Conservation (phyloP, 2,797 vertebrate genomes). For the Falco biarmicus region DNA sequence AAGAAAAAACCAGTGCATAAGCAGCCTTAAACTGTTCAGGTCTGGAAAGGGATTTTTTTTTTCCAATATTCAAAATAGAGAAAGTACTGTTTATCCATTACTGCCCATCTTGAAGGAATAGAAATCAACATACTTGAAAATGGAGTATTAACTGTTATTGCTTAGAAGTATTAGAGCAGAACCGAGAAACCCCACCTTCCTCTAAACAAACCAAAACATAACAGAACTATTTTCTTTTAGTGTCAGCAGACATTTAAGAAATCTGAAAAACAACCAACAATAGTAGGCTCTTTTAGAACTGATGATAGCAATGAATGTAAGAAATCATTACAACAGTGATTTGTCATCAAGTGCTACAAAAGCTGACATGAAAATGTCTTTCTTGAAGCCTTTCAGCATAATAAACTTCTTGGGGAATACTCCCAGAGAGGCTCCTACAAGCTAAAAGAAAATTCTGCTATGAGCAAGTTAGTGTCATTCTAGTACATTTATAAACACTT, state of each 20-base stretch:
- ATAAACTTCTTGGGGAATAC: constrained; percentile 20
- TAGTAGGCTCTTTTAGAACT: constrained; percentile 29
- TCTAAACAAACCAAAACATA: constrained; percentile 9
- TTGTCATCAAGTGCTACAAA: constrained; percentile 11
- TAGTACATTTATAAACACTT: constrained; percentile 5
- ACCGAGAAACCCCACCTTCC: neutral
- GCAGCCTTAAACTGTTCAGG: rapidly evolving
- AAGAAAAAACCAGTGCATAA: neutral
- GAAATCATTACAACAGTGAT: constrained; percentile 9
- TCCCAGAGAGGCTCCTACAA: neutral
- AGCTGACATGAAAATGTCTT: constrained; percentile 53
- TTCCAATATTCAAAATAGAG: neutral
- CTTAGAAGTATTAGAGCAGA: neutral
- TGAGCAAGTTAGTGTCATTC: neutral
- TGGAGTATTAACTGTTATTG: neutral
- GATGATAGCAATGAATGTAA: constrained; percentile 37
- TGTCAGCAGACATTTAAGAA: constrained; percentile 44
- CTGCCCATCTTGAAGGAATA: neutral
- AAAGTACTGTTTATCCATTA: neutral
- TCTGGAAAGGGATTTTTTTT: neutral
- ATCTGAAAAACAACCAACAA: neutral
- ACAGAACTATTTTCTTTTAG: neutral
- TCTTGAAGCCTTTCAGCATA: constrained; percentile 42
- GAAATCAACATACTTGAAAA: neutral
- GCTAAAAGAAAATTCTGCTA: neutral